Evolutionary conservation across 2,888 invertebrate genomes (phyloP).

Genomic region (Drosophila atroscutellata): DNA sequence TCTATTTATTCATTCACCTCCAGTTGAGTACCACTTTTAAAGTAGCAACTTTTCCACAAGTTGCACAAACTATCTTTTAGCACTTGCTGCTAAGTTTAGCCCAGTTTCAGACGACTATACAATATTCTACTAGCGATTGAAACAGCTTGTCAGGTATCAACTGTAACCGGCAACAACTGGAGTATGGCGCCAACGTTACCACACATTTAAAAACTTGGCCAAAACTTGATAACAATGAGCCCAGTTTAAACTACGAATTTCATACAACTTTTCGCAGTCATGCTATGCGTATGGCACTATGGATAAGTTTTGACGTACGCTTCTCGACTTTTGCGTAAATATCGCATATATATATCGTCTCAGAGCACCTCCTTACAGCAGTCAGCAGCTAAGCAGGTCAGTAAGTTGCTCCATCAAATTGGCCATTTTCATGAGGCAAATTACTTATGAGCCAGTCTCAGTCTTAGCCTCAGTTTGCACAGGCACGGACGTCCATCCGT

Average conservation of each 20-base stretch:
- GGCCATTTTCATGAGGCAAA: conserved; percentile 71
- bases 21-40: not conserved
- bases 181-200: conserved; percentile 9
- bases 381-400: conserved; percentile 8
- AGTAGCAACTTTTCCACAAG: not conserved
- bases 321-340: conserved; percentile 6
- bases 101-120: not conserved
- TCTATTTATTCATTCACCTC: not conserved
- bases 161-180: conserved; percentile 22
- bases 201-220: conserved; percentile 34
- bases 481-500: conserved; percentile 24
- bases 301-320: conserved; percentile 24
- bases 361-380: not conserved
- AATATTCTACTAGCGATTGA: not conserved
- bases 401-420: conserved; percentile 54
- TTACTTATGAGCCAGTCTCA: conserved; percentile 61
- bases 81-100: not conserved
- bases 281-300: not conserved
- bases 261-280: conserved; percentile 33
- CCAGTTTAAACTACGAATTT: conserved; percentile 13
- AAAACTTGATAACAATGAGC: conserved; percentile 43
- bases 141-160: conserved; percentile 7
- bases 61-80: conserved; percentile 3
- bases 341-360: not conserved
- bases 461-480: conserved; percentile 43